Conservation (phyloP, 1,140 invertebrate genomes). For the Drosophila triauraria region DNA sequence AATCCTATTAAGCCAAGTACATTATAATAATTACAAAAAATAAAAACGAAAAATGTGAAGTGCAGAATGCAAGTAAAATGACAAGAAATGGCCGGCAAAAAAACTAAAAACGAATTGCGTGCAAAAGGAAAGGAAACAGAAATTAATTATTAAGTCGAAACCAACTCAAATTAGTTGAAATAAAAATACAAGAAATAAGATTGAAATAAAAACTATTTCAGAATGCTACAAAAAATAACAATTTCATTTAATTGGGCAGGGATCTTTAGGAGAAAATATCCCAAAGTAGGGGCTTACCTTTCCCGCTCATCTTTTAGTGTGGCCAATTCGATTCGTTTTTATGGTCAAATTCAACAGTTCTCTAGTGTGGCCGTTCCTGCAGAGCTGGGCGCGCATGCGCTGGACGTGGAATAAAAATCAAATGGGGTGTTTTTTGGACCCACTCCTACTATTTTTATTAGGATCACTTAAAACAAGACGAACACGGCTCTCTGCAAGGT, state of each 20-base stretch:
- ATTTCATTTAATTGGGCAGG: not conserved
- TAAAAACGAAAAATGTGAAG: slow-evolving; percentile 31
- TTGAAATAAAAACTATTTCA: slow-evolving; percentile 47
- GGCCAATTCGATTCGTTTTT: no score
- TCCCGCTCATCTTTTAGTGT: no score
- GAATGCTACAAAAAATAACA: slow-evolving; percentile 17
- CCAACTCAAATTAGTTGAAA: slow-evolving; percentile 79
- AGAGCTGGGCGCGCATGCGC: no score
- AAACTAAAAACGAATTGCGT: slow-evolving; percentile 51
- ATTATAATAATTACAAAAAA: slow-evolving; percentile 58
- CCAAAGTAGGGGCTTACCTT: no score
- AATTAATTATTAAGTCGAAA: slow-evolving; percentile 44
- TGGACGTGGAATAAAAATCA: no score
- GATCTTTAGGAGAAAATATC: not conserved
- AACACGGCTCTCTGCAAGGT: no score
- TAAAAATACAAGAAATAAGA: slow-evolving; percentile 57
- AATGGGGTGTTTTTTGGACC: no score
- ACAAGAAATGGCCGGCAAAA: slow-evolving; percentile 14
- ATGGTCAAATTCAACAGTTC: no score
- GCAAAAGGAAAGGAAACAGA: slow-evolving; percentile 44
- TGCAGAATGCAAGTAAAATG: slow-evolving; percentile 25
- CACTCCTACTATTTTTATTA: no score
- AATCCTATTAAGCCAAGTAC: slow-evolving; percentile 83
- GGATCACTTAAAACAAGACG: no score
- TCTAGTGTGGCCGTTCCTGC: no score